phyloP scores from a whole-genome alignment of 2,797 vertebrate genomes.

The Cossypha niveicapilla region DNA sequence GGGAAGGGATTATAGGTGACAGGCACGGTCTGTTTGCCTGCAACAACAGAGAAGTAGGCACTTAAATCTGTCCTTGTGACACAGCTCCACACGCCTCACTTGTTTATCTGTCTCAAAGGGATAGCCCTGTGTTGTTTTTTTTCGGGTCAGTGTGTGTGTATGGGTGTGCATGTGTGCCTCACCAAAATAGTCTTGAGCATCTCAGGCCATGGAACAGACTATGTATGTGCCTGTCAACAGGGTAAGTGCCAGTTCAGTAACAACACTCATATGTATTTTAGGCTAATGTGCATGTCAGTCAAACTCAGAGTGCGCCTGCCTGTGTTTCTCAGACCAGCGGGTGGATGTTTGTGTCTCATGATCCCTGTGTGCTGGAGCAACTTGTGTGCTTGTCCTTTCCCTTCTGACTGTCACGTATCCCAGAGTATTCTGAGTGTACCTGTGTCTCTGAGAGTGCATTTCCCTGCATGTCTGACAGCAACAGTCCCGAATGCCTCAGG shows the following conservation, averaged over 20 bases:
- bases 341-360: neutral
- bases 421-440: rapidly evolving
- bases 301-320: neutral
- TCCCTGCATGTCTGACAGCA: neutral
- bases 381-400: neutral
- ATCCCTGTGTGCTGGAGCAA: rapidly evolving
- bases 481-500: neutral
- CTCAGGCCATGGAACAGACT: neutral
- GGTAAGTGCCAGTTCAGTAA: neutral
- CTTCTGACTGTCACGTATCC: rapidly evolving
- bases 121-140: neutral
- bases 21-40: neutral
- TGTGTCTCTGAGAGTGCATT: too few relatives aligned
- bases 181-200: rapidly evolving
- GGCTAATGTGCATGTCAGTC: neutral
- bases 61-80: neutral
- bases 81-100: neutral
- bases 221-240: neutral
- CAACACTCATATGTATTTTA: neutral
- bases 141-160: neutral
- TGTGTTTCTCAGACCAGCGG: neutral
- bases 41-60: neutral
- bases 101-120: neutral
- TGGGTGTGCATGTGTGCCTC: neutral
- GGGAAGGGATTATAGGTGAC: neutral